These are phyloP conservation scores for Tanaodytes sp. DNA, from an alignment of 2,888 invertebrate species.

Conservation along the genomic window DNA sequence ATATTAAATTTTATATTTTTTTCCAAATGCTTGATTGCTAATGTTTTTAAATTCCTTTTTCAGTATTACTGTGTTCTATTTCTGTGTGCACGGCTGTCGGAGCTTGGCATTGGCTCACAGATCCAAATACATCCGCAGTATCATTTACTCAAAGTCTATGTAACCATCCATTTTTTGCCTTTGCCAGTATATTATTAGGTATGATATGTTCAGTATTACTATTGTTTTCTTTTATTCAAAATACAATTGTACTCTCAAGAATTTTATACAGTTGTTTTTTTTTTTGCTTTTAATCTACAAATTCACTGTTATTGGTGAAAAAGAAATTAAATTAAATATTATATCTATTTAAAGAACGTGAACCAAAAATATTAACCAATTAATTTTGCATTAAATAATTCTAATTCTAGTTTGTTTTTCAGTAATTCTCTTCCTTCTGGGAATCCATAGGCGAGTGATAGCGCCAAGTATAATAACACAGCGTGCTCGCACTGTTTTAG, in stretches of 20 bases:
- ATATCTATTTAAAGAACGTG: no score
- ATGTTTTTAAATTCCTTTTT: no score
- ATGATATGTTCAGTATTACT: no score
- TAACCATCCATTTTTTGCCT: constrained; percentile 95
- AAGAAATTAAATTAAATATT: neutral
- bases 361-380: no score
- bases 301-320: no score
- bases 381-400: no score
- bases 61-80: constrained; percentile 89
- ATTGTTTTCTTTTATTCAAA: no score
- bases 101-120: constrained; percentile 96
- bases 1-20: no score
- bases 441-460: constrained; percentile 96
- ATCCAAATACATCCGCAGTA: constrained; percentile 93
- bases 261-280: no score
- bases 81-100: constrained; percentile 94
- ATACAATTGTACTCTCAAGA: no score
- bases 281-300: no score
- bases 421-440: constrained; percentile 88
- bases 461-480: constrained; percentile 97
- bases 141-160: constrained; percentile 91
- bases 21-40: no score
- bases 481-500: constrained; percentile 89
- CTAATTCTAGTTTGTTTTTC: constrained; percentile 69
- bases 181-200: constrained; percentile 88